Percentiles rank a stretch among this genome's conserved stretches.
These are phyloP conservation scores for Channa maculata DNA, from an alignment of 2,113 vertebrate species.

Conservation along the genomic window DNA sequence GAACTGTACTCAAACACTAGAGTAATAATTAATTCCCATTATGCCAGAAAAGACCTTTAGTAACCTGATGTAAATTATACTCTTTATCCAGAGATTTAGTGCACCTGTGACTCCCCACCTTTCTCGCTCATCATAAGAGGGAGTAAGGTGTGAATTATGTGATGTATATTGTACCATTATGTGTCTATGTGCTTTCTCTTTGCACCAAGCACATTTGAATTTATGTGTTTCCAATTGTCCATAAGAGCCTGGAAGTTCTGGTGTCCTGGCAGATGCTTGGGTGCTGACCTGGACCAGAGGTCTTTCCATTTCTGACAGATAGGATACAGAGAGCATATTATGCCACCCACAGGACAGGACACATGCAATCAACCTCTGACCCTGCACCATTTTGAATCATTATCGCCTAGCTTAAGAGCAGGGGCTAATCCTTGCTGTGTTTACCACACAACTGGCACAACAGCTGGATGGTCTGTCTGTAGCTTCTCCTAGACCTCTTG, in stretches of 20 bases:
- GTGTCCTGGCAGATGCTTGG: constrained; percentile 19
- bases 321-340: constrained; percentile 44
- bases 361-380: constrained; percentile 61
- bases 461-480: constrained; percentile 72
- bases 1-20: constrained; percentile 10
- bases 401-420: constrained; percentile 67
- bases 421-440: constrained; percentile 69
- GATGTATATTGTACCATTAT: not conserved
- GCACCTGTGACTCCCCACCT: not conserved
- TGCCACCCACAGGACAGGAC: constrained; percentile 40
- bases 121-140: not conserved
- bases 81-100: constrained; percentile 30
- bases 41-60: constrained; percentile 18
- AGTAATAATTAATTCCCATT: constrained; percentile 38
- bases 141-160: constrained; percentile 2
- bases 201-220: constrained; percentile 15
- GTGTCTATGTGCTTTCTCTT: too few species aligned
- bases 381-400: constrained; percentile 62
- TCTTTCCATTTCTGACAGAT: constrained; percentile 50
- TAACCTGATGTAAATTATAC: constrained; percentile 46
- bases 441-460: constrained; percentile 67
- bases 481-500: constrained; percentile 36
- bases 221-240: constrained; percentile 7
- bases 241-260: constrained; percentile 6
- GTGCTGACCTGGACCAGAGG: constrained; percentile 21